Conservation (phyloP, 2,888 invertebrate species). For the Andrena flavipes region DNA sequence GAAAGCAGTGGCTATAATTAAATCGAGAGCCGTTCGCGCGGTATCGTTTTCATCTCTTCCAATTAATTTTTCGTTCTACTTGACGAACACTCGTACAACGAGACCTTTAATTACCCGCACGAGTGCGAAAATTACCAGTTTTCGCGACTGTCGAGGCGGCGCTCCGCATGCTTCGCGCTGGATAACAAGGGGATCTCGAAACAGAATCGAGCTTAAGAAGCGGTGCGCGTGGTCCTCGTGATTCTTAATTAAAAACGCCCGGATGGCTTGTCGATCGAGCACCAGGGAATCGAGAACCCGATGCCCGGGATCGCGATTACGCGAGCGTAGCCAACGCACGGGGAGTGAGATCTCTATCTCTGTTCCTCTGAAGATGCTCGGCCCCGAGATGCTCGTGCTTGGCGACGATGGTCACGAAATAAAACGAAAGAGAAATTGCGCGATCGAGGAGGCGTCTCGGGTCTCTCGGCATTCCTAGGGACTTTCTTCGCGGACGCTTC, state of each 20-base stretch:
- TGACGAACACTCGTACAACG: conserved; percentile 38
- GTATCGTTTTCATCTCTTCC: conserved; percentile 49
- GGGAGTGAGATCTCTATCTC: not conserved
- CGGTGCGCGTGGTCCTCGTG: not conserved
- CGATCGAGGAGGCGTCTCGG: conserved; percentile 23
- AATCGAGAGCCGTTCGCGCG: conserved; percentile 37
- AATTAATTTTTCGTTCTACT: conserved; percentile 48
- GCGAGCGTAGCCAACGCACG: not conserved
- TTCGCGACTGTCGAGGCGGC: conserved; percentile 10
- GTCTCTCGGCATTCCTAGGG: conserved; percentile 50
- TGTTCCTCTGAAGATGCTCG: not conserved
- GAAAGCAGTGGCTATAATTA: conserved; percentile 36
- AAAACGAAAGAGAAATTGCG: conserved; percentile 58
- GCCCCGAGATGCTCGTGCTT: not conserved
- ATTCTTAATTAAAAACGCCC: not conserved
- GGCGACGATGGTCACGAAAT: conserved; percentile 29
- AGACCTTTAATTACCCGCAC: conserved; percentile 41
- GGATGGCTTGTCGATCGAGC: conserved; percentile 2
- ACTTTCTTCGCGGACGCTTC: conserved; percentile 57
- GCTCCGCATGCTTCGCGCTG: not conserved
- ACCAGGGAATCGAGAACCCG: not conserved
- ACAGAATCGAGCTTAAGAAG: not conserved
- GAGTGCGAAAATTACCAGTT: conserved; percentile 39
- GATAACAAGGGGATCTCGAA: not conserved
- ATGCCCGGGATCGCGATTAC: conserved; percentile 1